phyloP scores from a whole-genome alignment of 2,888 invertebrate genomes.

The Tipula vernalis region DNA sequence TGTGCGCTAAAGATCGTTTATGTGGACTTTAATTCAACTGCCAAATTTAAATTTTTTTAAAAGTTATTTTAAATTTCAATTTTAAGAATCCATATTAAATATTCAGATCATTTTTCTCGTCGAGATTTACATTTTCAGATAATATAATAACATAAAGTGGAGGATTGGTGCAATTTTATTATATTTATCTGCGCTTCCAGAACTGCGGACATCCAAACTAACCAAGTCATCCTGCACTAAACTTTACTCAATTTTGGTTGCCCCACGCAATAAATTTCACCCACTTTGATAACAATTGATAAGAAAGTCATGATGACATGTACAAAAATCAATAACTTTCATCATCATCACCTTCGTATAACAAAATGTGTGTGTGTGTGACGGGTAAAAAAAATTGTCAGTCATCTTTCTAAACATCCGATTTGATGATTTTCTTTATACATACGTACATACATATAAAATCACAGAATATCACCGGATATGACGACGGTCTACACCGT shows the following conservation, averaged over 20 bases:
- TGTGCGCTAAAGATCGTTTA: too few relatives aligned
- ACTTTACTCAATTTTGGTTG: background rate
- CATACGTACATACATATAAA: background rate
- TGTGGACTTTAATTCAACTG: too few relatives aligned
- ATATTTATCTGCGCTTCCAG: too few relatives aligned
- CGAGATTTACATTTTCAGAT: too few relatives aligned
- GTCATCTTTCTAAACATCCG: background rate
- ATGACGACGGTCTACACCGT: background rate
- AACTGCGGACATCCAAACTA: background rate
- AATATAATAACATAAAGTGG: too few relatives aligned
- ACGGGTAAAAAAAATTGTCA: background rate
- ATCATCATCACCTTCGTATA: background rate
- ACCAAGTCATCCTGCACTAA: background rate
- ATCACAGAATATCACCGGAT: background rate
- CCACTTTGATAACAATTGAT: background rate
- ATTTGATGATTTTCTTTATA: background rate
- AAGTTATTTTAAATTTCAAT: too few relatives aligned
- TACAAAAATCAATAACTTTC: background rate
- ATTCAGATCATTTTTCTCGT: too few relatives aligned
- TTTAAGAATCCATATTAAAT: too few relatives aligned
- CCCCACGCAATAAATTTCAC: background rate
- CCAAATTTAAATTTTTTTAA: too few relatives aligned
- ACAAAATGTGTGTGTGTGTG: background rate
- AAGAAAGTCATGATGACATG: background rate
- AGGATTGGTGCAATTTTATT: too few relatives aligned